These are phyloP conservation scores for Diceros bicornis DNA, from an alignment of 2,797 vertebrate species.

Conservation along the genomic window DNA sequence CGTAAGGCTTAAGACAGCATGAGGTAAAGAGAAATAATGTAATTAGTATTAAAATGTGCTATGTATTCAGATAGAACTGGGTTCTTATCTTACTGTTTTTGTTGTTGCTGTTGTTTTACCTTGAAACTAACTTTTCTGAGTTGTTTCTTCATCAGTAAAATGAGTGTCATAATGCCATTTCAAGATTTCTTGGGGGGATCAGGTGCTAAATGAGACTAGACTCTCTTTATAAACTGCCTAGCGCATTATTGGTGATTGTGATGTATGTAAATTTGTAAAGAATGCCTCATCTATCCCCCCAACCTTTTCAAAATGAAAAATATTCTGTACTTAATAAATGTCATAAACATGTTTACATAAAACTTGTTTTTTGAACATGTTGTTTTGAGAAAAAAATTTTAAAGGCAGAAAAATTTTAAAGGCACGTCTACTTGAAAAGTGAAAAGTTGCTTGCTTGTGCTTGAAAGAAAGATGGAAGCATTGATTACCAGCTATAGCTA, in stretches of 20 bases:
- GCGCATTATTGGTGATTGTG: not conserved
- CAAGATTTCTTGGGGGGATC: constrained; percentile 20
- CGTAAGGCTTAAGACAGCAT: constrained; percentile 5
- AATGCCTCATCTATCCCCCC: not conserved
- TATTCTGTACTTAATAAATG: constrained; percentile 69
- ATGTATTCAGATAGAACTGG: constrained; percentile 38
- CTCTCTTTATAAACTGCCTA: constrained; percentile 42
- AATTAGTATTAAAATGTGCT: constrained; percentile 57
- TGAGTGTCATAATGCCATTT: not conserved
- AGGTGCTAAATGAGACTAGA: constrained; percentile 39
- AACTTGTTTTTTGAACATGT: constrained; percentile 33
- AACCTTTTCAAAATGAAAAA: constrained; percentile 15
- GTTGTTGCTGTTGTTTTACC: constrained; percentile 27
- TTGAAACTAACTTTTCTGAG: constrained; percentile 37
- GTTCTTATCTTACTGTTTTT: not conserved
- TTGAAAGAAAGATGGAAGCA: constrained; percentile 59
- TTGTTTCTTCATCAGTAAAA: constrained; percentile 63
- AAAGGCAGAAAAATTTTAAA: constrained; percentile 49
- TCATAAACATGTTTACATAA: constrained; percentile 57
- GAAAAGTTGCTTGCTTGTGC: constrained; percentile 18
- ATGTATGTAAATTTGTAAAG: constrained; percentile 51
- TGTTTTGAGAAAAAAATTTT: constrained; percentile 45
- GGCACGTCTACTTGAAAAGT: constrained; percentile 23
- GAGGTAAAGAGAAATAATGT: constrained; percentile 34
- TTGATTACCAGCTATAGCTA: not conserved